Evolutionary conservation across 1,140 invertebrate genomes (phyloP), one percentile per base, ranked within the genome.

Genomic region (Aphis craccivora): DNA sequence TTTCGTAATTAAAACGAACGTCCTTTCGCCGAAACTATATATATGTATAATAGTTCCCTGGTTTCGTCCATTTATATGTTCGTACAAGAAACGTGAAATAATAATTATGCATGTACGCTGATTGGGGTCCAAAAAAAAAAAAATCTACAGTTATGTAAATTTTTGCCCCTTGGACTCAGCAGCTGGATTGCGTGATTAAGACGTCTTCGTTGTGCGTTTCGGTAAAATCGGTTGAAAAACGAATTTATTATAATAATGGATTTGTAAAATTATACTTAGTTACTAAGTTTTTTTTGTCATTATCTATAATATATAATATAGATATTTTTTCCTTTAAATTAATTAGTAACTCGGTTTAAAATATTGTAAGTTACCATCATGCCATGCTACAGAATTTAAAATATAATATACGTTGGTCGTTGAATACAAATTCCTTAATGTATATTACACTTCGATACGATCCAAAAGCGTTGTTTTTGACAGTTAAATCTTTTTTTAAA

Each of bases 1-100:
- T 89, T 89, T 89, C 48, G 35, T 89, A 89, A 89, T 89, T 89
- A 89, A 89, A 89, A 89, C 35, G 35, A 23, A 55, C 87, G 22
- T 35, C n/a, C 35, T 53, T 89, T 89, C 88, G 35, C 35, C 35
- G 22, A 55, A 55, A 55, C n/a, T 18, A 53, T 9, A 35, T 11
- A 14, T 30, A n/a, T 14, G 18, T 76, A n/a, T 76, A 76, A 76
- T 55, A 35, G 51, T 37, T 37, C 8, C n/a, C n/a, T 35, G 51
- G 9, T 76, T 89, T 89, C 35, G 5, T 89, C 45, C 30, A 6
- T 87, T 48, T 48, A 22, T 22, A 87, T 9, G 30, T 30, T 6
- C 51, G 23, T 37, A 40, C 23, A 37, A 35, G 40, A 1, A 55
- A 23, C 18, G 51, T 89, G 40, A 89, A 55, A 55, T 89, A 89